Percentiles rank a stretch among this genome's conserved stretches.
Evolutionary conservation across 2,797 vertebrate genomes (phyloP).

Genomic region (Halcyon chelicuti): DNA sequence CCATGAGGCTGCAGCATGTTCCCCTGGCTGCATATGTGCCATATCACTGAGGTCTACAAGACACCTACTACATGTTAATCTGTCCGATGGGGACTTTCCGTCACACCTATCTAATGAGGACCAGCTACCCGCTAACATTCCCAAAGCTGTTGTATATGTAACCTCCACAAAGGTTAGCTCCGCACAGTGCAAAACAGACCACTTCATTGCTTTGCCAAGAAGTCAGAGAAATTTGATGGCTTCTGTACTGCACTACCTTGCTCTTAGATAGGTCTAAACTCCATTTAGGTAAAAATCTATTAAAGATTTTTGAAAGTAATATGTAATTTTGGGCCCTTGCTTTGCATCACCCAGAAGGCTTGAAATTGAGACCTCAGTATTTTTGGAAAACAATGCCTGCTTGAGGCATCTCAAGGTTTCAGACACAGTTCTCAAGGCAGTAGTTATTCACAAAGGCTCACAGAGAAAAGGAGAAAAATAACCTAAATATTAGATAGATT

Average conservation of each 20-base stretch:
- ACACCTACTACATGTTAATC: not conserved
- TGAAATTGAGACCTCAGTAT: not conserved
- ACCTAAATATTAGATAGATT: not conserved
- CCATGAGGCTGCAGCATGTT: rapidly evolving
- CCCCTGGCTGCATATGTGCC: rapidly evolving
- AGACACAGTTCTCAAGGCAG: not conserved
- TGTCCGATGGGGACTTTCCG: not conserved
- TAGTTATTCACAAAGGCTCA: not conserved
- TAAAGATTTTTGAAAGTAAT: not conserved
- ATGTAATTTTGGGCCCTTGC: not conserved
- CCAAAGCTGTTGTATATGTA: not conserved
- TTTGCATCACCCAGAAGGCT: not conserved
- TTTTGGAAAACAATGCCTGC: not conserved
- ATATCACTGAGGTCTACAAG: rapidly evolving
- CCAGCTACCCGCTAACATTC: rapidly evolving
- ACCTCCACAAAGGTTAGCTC: not conserved
- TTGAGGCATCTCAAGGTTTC: not conserved
- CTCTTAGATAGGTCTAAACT: not conserved
- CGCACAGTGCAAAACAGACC: not conserved
- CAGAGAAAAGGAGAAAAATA: not conserved
- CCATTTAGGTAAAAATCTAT: not conserved
- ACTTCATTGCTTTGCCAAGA: not conserved
- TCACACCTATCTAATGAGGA: not conserved
- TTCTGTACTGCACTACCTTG: not conserved
- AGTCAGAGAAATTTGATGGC: not conserved